Base-by-base conservation (phyloP, 2,888 invertebrate genomes). In the Leptopterna dolabrata region DNA sequence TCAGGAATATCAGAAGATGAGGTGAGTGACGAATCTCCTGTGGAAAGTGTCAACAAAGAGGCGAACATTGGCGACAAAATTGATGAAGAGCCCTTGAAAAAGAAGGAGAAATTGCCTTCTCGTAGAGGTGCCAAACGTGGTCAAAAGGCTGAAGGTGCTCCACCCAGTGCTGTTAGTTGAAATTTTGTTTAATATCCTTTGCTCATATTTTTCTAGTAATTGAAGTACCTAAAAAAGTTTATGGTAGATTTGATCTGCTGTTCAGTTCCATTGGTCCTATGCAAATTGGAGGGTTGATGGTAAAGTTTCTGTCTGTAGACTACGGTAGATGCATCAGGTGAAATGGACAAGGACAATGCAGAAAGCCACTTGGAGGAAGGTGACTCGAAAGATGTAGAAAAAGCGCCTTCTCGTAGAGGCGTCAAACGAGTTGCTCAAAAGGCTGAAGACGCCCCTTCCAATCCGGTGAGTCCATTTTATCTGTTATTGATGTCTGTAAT, bases 351-450 rank as follows among this genome's bases (percentile, higher is more conserved):
- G 36, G 36, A 36, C 4, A 7, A 36, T 36, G 36, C 7, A 2
- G 7, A 36, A 36, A 36, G 36, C 36, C 36, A 36, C 36, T 7
- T 7, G 7, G 2, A 2, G 7, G 36, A 36, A 36, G 36, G 24
- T 9, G 70, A 36, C 36, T 36, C 36, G 36, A 36, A 36, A 7
- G 7, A 36, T 7, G 36, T 7, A 36, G 36, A 36, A 41, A 76
- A 29, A 36, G 27, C 19, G 30, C 1, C 51, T 51, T 6, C 16
- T n/a, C 51, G 51, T 6, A 51, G 51, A 51, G 51, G 51, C 19
- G 45, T 19, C 29, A 82, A 82, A 82, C 27, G 82, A 16, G 55
- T 55, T 51, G 82, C 63, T 30, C 30, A 76, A 4, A 76, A 36
- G 41, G 76, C 41, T 76, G 76, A 76, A 36, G 76, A 76, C 1